Evolutionary conservation across 2,888 invertebrate species (phyloP), one percentile per base, ranked within the genome.

Genomic region (Euclidia mi): DNA sequence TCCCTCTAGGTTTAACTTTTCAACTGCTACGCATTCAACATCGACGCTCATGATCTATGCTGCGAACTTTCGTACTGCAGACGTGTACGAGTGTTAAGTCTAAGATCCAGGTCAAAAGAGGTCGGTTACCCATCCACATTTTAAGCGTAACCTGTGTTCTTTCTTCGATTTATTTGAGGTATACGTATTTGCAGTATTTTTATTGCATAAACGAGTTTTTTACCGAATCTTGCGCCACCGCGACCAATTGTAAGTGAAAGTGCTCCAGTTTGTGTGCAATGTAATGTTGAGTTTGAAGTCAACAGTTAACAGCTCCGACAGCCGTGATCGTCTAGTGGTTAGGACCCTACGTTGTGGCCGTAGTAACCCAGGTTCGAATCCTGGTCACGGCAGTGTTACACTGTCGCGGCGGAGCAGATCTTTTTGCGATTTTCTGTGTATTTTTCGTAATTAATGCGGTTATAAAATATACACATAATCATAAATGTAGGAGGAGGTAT

Each of bases 351-450:
- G 96, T 96, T 96, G 96, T 96, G 96, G 96, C 96, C 96, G 96
- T 96, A 95, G 96, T 95, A 96, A 96, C 96, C 96, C 96, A 96
- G 96, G 96, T 96, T 96, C 96, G 96, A 96, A 96, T 96, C 96
- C 96, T 91, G 91, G 96, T 96, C 95, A 95, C 95, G 96, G 95
- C 88, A 89, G 87, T 87, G 80, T 31, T 20, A 10, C 55, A 58
- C 57, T 58, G 52, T 58, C 40, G 17, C 57, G 57, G 57, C 2
- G 57, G 52, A 52, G 57, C 43, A 15, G 28, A n/a, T n/a, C 3
- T 0, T 58, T 58, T 53, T 48, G 6, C 4, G 0, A 11, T 53
- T 42, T 37, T 34, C 25, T 31, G 10, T 11, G 29, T 0, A 11
- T 17, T 4, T 37, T 25, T 25, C 20, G 3, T 20, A 4, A 1